Percentiles rank a stretch among this genome's conserved stretches.
Evolutionary conservation across 2,888 invertebrate genomes (phyloP).

Genomic region (Osmoderma eremita): DNA sequence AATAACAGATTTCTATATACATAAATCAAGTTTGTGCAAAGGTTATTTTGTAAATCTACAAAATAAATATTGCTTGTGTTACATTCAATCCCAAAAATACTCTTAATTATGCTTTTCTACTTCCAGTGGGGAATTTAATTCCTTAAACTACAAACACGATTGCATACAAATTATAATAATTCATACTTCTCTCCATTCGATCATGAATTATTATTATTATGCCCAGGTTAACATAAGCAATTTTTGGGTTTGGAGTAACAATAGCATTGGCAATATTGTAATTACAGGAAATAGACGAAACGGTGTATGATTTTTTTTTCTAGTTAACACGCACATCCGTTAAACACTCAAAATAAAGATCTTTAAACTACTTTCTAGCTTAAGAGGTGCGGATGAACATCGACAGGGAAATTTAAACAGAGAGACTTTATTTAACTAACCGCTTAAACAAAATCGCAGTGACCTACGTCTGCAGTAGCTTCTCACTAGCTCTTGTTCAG

Average conservation of each 20-base stretch:
- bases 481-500: constrained; percentile 22
- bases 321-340: constrained; percentile 13
- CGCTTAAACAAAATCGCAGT: background rate
- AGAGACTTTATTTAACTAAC: constrained; percentile 3
- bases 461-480: constrained; percentile 6
- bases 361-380: constrained; percentile 16
- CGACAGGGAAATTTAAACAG: constrained; percentile 7
- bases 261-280: background rate
- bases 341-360: constrained; percentile 32
- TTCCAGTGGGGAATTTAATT: background rate
- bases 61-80: constrained; percentile 1
- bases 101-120: constrained; percentile 7
- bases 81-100: constrained; percentile 21
- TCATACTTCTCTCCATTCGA: too few relatives aligned
- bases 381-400: constrained; percentile 21
- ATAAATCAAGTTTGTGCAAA: constrained; percentile 22
- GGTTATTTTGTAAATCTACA: constrained; percentile 17
- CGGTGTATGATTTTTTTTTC: constrained; percentile 13
- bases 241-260: constrained; percentile 27
- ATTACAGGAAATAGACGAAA: constrained; percentile 26
- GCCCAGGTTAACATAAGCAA: constrained; percentile 7
- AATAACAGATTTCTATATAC: constrained; percentile 31
- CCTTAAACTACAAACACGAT: constrained; percentile 9
- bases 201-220: too few relatives aligned
- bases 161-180: constrained; percentile 7